Evolutionary conservation across 37 sponge, comb jelly and placozoan genomes (phyloP), one percentile per base, ranked within the genome.

Genomic region (Petrosia ficiformis): DNA sequence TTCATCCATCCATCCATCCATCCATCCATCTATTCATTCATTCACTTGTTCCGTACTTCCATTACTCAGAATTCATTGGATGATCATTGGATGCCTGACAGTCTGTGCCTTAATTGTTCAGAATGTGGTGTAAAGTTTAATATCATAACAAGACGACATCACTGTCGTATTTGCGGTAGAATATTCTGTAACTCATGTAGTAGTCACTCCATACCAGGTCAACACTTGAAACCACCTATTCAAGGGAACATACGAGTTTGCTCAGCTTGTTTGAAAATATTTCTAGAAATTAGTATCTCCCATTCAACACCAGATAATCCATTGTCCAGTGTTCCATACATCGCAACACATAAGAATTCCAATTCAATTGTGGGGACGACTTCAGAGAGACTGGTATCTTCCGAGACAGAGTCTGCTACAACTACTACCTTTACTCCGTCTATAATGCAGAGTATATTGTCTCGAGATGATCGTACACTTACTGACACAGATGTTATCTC

Each of bases 11-110:
- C n/a, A n/a, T n/a, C n/a, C n/a, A n/a, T n/a, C n/a, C n/a, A n/a
- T n/a, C n/a, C n/a, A n/a, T n/a, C n/a, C n/a, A n/a, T n/a, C n/a
- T n/a, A n/a, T n/a, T n/a, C n/a, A n/a, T n/a, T n/a, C n/a, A n/a
- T n/a, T n/a, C n/a, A n/a, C n/a, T n/a, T n/a, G n/a, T n/a, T n/a
- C n/a, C n/a, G n/a, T n/a, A n/a, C n/a, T n/a, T n/a, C n/a, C n/a
- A n/a, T n/a, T n/a, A n/a, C n/a, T n/a, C n/a, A n/a, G n/a, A n/a
- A n/a, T n/a, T n/a, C n/a, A n/a, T n/a, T n/a, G n/a, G n/a, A 75
- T 71, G 73, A 79, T 43, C 92, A 97, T 77, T 97, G 98, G 98
- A 97, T 97, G 93, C 87, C 94, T 0, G 98, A 97, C 65, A 84
- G 65, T 3, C 71, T 89, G 3, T 92, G 92, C 67, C 94, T 86